These are phyloP conservation scores for Heliconius nattereri DNA, from an alignment of 1,140 invertebrate genomes.

Conservation along the genomic window DNA sequence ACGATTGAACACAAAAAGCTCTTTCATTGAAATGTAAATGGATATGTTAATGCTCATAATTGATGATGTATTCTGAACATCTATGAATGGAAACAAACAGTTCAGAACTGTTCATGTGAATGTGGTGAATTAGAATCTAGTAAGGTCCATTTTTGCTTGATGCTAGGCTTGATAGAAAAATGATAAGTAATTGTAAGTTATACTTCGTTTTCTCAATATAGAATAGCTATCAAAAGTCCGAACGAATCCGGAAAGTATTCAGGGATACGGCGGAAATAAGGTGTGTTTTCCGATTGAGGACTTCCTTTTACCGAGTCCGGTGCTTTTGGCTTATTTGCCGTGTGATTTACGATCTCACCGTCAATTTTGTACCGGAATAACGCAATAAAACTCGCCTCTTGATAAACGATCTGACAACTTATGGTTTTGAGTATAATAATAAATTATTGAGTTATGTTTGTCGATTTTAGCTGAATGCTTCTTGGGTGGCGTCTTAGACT, in stretches of 20 bases:
- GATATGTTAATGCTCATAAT: slow-evolving; percentile 53
- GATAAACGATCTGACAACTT: slow-evolving; percentile 34
- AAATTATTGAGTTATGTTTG: neutral
- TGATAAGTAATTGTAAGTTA: slow-evolving; percentile 65
- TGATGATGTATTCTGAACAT: slow-evolving; percentile 47
- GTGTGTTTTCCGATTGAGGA: slow-evolving; percentile 57
- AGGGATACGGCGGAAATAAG: slow-evolving; percentile 47
- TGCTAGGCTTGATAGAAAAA: slow-evolving; percentile 42
- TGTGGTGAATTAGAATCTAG: slow-evolving; percentile 44
- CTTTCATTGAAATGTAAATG: slow-evolving; percentile 53
- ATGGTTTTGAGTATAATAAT: slow-evolving; percentile 25
- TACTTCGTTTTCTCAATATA: slow-evolving; percentile 56
- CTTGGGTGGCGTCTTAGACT: neutral
- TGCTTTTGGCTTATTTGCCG: slow-evolving; percentile 55
- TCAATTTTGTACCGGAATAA: slow-evolving; percentile 32
- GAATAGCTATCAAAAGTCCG: slow-evolving; percentile 62
- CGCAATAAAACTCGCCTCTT: slow-evolving; percentile 31
- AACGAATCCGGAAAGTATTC: slow-evolving; percentile 47
- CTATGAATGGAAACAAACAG: slow-evolving; percentile 45
- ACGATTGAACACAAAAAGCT: slow-evolving; percentile 45
- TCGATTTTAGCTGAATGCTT: neutral
- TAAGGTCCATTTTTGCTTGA: slow-evolving; percentile 53
- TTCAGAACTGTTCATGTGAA: slow-evolving; percentile 46
- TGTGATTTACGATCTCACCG: slow-evolving; percentile 55
- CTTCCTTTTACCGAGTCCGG: slow-evolving; percentile 65